Base-by-base conservation (phyloP, 2,113 vertebrate genomes). In the Hiodon tergisus region DNA sequence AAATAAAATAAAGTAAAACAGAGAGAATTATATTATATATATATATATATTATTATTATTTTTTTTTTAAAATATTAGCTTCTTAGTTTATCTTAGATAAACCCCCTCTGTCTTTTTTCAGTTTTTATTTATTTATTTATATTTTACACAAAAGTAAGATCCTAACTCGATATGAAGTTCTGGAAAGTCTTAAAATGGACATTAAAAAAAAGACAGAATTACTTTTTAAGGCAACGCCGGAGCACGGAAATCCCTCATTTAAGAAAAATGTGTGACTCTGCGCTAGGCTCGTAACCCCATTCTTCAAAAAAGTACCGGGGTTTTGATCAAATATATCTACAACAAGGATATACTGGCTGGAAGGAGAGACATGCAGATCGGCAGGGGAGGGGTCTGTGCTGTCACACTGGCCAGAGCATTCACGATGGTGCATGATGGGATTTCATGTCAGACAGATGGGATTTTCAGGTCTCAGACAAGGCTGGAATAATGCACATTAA, bases 131-230 rank as follows among this genome's bases (percentile, higher is more conserved):
- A 31, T 31, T 31, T 31, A 31, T 31, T 31, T 31, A 31, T 2
- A 31, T 31, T 31, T 31, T 31, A 31, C 31, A 31, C 86, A 85
- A 86, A 86, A 85, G 81, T 69, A 63, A 78, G 76, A 84, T 83
- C 51, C 65, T 77, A 81, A 83, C 83, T 82, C 81, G 84, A 86
- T 89, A 85, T 85, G 85, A 86, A 79, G 82, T 87, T 87, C 86
- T 85, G 82, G 85, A 79, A 86, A 82, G 84, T 83, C 82, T 86
- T 84, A 89, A 89, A 89, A 89, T 80, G 85, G 80, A 60, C 78
- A 84, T 80, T 80, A 82, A 75, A 76, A 85, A 83, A 75, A 85
- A 83, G 80, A 81, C 52, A 73, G 78, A 76, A 79, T 85, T 83
- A 88, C 81, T 84, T 81, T 63, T 66, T 0, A 46, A 58, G 79